A percentile compares a stretch with the other conserved stretches of the same genome.
phyloP scores from a whole-genome alignment of 2,888 invertebrate genomes.

The Tipula helvola region DNA sequence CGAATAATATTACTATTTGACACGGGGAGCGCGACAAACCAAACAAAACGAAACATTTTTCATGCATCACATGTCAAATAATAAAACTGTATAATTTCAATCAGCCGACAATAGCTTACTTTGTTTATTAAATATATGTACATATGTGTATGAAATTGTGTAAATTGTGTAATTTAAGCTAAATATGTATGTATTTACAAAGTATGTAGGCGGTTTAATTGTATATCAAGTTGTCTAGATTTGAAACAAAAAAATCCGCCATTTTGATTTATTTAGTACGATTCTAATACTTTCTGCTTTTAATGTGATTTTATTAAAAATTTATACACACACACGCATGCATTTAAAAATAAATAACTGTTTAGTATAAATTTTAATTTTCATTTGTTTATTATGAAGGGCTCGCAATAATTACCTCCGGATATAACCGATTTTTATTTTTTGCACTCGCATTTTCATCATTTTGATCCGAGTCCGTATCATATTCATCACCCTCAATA shows the following conservation, averaged over 20 bases:
- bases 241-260: background rate
- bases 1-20: background rate
- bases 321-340: background rate
- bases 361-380: background rate
- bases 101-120: conserved; percentile 35
- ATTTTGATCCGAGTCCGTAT: background rate
- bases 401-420: background rate
- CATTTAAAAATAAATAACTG: background rate
- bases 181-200: background rate
- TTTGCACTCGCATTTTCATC: background rate
- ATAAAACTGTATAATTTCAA: background rate
- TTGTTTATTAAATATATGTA: conserved; percentile 18
- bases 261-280: background rate
- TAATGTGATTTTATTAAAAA: background rate
- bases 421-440: background rate
- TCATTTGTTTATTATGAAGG: background rate
- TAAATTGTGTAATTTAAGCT: background rate
- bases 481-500: background rate
- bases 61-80: background rate
- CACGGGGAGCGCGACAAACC: background rate
- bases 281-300: background rate
- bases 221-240: background rate
- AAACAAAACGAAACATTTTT: background rate
- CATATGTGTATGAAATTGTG: background rate
- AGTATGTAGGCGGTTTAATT: background rate